phyloP scores from a whole-genome alignment of 2,113 vertebrate genomes.

The Bungarus multicinctus region DNA sequence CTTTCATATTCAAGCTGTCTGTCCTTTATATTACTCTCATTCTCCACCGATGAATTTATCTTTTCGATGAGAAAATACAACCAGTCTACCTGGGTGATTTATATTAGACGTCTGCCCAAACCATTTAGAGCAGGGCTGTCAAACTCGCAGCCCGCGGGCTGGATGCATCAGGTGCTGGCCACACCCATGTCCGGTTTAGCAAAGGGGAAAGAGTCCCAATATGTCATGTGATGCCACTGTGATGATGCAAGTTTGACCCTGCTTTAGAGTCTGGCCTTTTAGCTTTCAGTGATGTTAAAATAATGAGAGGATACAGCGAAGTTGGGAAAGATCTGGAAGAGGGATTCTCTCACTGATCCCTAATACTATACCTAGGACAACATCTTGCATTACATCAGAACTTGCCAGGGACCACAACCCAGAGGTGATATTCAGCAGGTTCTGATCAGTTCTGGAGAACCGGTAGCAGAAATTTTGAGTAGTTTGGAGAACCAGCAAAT shows the following conservation, averaged over 20 bases:
- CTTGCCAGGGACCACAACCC: not conserved
- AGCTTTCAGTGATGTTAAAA: constrained; percentile 1
- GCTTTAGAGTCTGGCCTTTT: constrained; percentile 1
- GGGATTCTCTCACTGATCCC: not conserved
- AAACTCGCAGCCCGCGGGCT: no score
- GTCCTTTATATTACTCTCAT: constrained; percentile 1
- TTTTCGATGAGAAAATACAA: constrained; percentile 26
- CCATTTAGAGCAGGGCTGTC: not conserved
- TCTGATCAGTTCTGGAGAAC: no score
- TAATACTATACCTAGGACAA: not conserved
- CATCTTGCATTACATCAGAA: not conserved
- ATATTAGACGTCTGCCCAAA: not conserved
- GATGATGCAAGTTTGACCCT: no score
- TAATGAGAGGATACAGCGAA: not conserved
- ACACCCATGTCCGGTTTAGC: no score
- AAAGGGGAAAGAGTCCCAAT: no score
- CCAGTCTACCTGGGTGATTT: constrained; percentile 8
- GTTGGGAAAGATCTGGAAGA: not conserved
- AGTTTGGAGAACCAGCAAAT: no score
- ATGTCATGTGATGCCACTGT: no score
- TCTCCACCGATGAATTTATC: not conserved
- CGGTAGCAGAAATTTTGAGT: no score
- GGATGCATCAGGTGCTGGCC: no score
- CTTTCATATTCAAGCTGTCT: constrained; percentile 14
- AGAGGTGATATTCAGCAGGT: no score